Percentiles rank a stretch among this genome's conserved stretches.
phyloP scores from a whole-genome alignment of 1,140 invertebrate genomes.

The Drosophila pachea region DNA sequence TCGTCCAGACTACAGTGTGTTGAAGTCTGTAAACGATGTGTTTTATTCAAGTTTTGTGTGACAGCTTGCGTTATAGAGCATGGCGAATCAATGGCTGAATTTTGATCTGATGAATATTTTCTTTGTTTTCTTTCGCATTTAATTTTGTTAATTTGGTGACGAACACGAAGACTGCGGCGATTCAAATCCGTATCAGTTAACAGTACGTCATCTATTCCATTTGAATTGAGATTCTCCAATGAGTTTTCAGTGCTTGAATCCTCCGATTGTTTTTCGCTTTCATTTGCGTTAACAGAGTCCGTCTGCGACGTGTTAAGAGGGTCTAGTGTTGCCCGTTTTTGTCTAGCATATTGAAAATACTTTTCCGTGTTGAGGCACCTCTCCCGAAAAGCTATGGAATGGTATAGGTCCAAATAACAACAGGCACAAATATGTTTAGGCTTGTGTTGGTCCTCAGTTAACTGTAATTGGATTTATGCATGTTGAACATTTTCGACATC shows the following conservation, averaged over 20 bases:
- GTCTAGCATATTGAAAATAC: not conserved
- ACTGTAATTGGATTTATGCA: conserved; percentile 28
- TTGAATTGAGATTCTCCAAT: not conserved
- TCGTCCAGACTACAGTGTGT: not conserved
- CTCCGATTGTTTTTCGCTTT: not conserved
- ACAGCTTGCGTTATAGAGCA: too few species aligned
- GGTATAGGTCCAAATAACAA: conserved; percentile 39
- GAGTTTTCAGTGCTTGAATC: not conserved
- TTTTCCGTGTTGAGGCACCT: conserved; percentile 36
- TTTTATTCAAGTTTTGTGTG: too few species aligned
- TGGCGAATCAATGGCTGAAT: not conserved
- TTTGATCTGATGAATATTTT: not conserved
- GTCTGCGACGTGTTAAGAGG: not conserved
- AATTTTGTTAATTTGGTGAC: not conserved
- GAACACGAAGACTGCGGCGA: not conserved
- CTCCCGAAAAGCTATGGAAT: conserved; percentile 34
- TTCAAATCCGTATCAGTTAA: not conserved
- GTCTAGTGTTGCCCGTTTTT: not conserved
- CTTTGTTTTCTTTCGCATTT: not conserved
- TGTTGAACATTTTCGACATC: not conserved
- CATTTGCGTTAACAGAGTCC: not conserved
- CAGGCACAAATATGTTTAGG: conserved; percentile 45
- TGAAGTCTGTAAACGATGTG: too few species aligned
- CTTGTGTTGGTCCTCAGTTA: conserved; percentile 23
- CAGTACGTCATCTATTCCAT: too few species aligned